These are phyloP conservation scores for Cheilosia soror DNA, from an alignment of 2,888 invertebrate genomes.

Conservation along the genomic window DNA sequence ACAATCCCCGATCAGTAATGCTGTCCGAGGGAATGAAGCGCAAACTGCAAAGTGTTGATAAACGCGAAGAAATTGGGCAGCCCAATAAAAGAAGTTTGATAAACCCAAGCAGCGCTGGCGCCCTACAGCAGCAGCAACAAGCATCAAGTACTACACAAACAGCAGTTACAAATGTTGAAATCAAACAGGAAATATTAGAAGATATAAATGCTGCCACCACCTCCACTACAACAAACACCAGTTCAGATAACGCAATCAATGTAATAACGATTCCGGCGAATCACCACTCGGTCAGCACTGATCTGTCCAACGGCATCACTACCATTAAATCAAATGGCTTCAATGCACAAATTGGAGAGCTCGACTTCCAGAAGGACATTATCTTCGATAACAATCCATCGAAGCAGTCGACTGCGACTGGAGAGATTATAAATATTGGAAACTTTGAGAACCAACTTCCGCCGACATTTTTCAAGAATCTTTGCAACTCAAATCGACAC, in stretches of 20 bases:
- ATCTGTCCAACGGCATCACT: conserved; percentile 77
- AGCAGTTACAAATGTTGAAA: conserved; percentile 78
- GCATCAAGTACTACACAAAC: conserved; percentile 53
- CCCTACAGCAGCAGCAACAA: background rate
- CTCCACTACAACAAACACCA: background rate
- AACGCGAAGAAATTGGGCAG: conserved; percentile 33
- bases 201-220: conserved; percentile 40
- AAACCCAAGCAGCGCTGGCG: background rate
- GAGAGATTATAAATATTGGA: conserved; percentile 81
- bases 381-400: conserved; percentile 78
- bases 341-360: conserved; percentile 81
- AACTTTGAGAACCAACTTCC: conserved; percentile 82
- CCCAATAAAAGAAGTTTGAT: conserved; percentile 8
- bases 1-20: conserved; percentile 8
- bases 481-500: conserved; percentile 82
- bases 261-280: conserved; percentile 81
- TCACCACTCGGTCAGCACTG: conserved; percentile 60
- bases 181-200: conserved; percentile 80
- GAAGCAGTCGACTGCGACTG: conserved; percentile 47
- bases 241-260: conserved; percentile 78
- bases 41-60: conserved; percentile 32
- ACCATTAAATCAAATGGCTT: conserved; percentile 79
- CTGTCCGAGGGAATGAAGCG: conserved; percentile 45
- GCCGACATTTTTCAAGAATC: conserved; percentile 82
- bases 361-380: conserved; percentile 81